Evolutionary conservation across 2,888 invertebrate species (phyloP).

Genomic region (Agriopis marginaria): DNA sequence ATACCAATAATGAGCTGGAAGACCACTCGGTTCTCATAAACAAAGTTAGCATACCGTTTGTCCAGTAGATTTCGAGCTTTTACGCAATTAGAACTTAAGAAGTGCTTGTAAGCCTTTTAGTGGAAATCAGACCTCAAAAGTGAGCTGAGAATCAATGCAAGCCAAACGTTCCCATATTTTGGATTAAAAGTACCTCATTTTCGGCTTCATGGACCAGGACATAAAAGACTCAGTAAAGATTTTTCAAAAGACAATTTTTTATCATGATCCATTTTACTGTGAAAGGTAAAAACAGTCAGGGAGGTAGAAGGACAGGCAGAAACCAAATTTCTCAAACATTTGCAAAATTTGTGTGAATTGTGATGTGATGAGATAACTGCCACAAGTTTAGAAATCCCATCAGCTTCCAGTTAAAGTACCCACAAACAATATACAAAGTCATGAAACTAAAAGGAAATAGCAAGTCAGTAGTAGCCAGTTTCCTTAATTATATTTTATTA

Average conservation of each 20-base stretch:
- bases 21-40: slow-evolving; percentile 44
- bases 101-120: not conserved
- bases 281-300: too few species aligned
- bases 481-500: slow-evolving; percentile 11
- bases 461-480: not conserved
- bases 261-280: too few species aligned
- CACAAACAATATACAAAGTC: not conserved
- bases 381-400: not conserved
- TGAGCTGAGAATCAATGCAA: too few species aligned
- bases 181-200: too few species aligned
- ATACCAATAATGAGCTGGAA: slow-evolving; percentile 63
- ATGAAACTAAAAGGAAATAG: slow-evolving; percentile 6
- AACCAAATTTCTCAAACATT: not conserved
- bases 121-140: too few species aligned
- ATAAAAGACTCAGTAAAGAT: too few species aligned
- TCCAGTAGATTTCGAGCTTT: slow-evolving; percentile 13
- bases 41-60: slow-evolving; percentile 42
- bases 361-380: not conserved
- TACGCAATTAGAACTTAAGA: slow-evolving; percentile 1
- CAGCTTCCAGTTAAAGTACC: not conserved
- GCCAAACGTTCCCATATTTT: too few species aligned
- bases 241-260: too few species aligned
- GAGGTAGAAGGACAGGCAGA: too few species aligned
- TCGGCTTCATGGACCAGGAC: too few species aligned
- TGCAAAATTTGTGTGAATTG: not conserved